These are phyloP conservation scores for Chouioia cunea DNA, from an alignment of 2,888 invertebrate species.

Conservation along the genomic window DNA sequence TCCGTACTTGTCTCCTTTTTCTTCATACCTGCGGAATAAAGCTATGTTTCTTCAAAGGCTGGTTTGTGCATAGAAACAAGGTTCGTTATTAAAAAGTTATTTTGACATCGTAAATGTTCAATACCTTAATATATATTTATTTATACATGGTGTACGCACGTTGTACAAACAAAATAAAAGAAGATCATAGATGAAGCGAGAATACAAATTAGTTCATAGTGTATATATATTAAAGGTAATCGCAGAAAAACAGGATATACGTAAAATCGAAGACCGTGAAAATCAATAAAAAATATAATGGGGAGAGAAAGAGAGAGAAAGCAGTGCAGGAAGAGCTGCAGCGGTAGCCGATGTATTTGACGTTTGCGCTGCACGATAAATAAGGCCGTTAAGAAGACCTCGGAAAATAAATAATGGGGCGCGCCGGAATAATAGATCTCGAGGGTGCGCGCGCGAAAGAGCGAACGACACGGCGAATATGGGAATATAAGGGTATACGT, in stretches of 20 bases:
- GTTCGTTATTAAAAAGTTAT: too few relatives aligned
- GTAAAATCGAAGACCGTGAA: neutral
- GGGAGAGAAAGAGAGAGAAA: constrained; percentile 1
- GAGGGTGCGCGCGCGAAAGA: constrained; percentile 23
- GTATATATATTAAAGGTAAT: too few relatives aligned
- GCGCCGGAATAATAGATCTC: constrained; percentile 53
- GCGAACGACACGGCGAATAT: constrained; percentile 42
- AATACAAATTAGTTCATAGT: neutral
- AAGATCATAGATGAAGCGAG: constrained; percentile 7
- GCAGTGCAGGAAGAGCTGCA: neutral
- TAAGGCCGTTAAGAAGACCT: constrained; percentile 56
- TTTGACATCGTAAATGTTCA: too few relatives aligned
- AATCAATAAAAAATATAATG: constrained; percentile 35
- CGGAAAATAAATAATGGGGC: constrained; percentile 58
- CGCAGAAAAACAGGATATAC: too few relatives aligned
- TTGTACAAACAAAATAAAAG: too few relatives aligned
- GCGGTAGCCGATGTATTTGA: constrained; percentile 40
- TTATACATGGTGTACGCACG: too few relatives aligned
- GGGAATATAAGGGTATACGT: constrained; percentile 13
- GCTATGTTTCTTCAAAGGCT: too few relatives aligned
- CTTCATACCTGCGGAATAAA: too few relatives aligned
- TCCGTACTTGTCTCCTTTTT: too few relatives aligned
- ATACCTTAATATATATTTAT: too few relatives aligned
- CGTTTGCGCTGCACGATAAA: constrained; percentile 48
- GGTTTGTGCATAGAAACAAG: too few relatives aligned